A percentile compares a stretch with the other conserved stretches of the same genome.
Conservation (phyloP, 2,113 vertebrate species). For the Lontra canadensis region DNA sequence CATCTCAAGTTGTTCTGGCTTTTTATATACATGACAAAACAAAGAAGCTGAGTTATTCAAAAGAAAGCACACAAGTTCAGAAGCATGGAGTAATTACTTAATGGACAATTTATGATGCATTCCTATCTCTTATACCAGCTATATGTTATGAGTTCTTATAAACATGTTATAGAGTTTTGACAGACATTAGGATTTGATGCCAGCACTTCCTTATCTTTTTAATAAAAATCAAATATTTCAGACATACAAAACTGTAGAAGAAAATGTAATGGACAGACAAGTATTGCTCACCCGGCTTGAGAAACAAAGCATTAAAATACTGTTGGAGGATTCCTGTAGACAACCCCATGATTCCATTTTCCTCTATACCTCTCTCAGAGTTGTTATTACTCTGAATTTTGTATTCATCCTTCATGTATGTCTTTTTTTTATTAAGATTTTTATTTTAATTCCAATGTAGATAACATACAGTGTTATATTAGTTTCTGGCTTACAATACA, state of each 20-base stretch:
- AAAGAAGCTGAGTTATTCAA: neutral
- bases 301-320: neutral
- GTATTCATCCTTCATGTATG: neutral
- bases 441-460: neutral
- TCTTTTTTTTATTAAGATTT: neutral
- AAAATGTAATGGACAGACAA: neutral
- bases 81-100: neutral
- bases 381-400: neutral
- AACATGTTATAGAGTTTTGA: slow-evolving; percentile 7
- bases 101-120: neutral
- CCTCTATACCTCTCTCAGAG: neutral
- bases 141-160: neutral
- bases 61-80: neutral
- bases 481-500: neutral
- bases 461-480: neutral
- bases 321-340: neutral
- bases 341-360: neutral
- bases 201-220: neutral
- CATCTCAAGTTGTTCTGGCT: neutral
- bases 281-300: neutral
- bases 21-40: neutral
- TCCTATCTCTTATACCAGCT: neutral
- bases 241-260: neutral
- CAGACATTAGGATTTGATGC: neutral
- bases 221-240: slow-evolving; percentile 20